Evolutionary conservation across 2,888 invertebrate genomes (phyloP), one percentile per base, ranked within the genome.

Genomic region (Caenorhabditis zanzibari): DNA sequence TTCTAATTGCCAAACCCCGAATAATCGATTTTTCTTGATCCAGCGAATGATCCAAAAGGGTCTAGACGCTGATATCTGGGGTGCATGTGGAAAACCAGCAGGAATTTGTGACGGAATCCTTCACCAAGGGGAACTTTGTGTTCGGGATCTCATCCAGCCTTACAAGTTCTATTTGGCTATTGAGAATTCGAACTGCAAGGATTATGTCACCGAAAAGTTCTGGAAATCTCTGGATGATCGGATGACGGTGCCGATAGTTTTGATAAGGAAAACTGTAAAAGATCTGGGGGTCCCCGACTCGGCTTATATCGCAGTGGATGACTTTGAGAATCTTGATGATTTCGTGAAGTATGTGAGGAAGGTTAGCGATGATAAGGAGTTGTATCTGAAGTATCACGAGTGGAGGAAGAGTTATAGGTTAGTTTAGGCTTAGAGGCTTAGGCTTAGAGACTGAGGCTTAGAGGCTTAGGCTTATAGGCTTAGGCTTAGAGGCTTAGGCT

Each of bases 161-260:
- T 86, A 87, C 77, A 85, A 85, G 38, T 88, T 87, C 69, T 84
- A 83, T 63, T 69, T 88, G 32, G 83, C 88, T 7, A 81, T 88
- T 22, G 88, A 88, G 58, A 88, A 89, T 63, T 81, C 76, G 38
- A 82, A 87, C 58, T 89, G 88, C 72, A 47, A 69, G 19, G 87
- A 86, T 61, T 88, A 89, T 58, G 88, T 88, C 54, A 88, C 88
- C 1, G 88, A 88, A 54, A 88, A 88, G 71, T 88, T 88, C 56
- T 88, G 84, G 76, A 81, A 84, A 10, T 44, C 85, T 19, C 26
- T 58, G 6, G 64, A 71, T 19, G 63, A 84, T 16, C 59, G 68
- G 28, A 73, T 82, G 10, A 16, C 32, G 0, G 85, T 87, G 2
- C 87, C 87, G 0, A 77, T 87, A 49, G 85, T 87, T 4, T 28